A percentile compares a stretch with the other conserved stretches of the same genome.
phyloP scores from a whole-genome alignment of 2,797 vertebrate genomes.

The Thaleichthys pacificus region DNA sequence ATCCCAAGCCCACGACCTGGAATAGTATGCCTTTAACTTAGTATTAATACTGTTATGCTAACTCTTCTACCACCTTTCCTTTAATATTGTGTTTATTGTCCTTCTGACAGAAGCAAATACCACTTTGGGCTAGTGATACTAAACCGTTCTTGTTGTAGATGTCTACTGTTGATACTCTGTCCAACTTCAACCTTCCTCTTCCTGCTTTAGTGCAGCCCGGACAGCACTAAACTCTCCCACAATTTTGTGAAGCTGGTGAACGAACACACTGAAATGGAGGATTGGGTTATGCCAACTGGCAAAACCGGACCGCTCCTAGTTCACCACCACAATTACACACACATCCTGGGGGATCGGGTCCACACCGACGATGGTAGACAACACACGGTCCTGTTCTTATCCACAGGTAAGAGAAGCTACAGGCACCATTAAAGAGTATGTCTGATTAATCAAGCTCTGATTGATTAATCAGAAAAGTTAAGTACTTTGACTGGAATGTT shows the following conservation, averaged over 20 bases:
- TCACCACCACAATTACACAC: slow-evolving; percentile 61
- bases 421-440: neutral
- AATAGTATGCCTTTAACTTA: slow-evolving; percentile 42
- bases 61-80: neutral
- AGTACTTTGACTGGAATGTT: neutral
- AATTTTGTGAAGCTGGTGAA: slow-evolving; percentile 29
- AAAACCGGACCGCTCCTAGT: slow-evolving; percentile 47
- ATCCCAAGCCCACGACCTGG: neutral
- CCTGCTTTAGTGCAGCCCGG: slow-evolving; percentile 46
- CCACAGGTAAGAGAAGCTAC: slow-evolving; percentile 55
- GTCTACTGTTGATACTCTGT: too few species aligned
- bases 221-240: slow-evolving; percentile 26
- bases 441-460: neutral
- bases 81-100: neutral
- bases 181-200: neutral
- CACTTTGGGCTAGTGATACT: neutral
- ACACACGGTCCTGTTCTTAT: slow-evolving; percentile 59
- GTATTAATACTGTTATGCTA: neutral
- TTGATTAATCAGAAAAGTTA: too few species aligned
- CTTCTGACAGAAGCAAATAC: neutral
- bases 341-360: slow-evolving; percentile 53
- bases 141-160: neutral
- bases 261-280: slow-evolving; percentile 53
- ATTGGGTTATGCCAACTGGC: slow-evolving; percentile 48
- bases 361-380: rapidly evolving